A percentile compares a stretch with the other conserved stretches of the same genome.
These are phyloP conservation scores for Phenganax subtilis DNA, from an alignment of 92 coral and sea anemone species.

Conservation along the genomic window DNA sequence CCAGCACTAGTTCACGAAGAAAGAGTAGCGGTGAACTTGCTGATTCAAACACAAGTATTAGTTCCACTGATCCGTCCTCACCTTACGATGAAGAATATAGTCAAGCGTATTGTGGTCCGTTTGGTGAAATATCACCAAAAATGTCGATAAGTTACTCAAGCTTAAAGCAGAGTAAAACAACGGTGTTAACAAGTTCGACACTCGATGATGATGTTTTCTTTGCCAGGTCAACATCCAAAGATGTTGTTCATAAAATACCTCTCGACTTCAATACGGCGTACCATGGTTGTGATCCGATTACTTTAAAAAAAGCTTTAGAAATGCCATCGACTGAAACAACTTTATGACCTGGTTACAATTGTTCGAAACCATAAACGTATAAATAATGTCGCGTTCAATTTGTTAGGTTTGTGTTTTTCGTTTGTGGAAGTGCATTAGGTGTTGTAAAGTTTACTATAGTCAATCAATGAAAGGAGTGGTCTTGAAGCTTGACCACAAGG, in stretches of 20 bases:
- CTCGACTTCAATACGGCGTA: conserved; percentile 29
- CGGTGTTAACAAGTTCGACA: conserved; percentile 25
- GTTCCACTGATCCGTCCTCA: conserved; percentile 36
- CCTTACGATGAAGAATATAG: conserved; percentile 33
- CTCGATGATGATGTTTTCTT: conserved; percentile 32
- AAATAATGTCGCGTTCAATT: not conserved
- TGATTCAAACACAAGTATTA: conserved; percentile 32
- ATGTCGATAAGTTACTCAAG: conserved; percentile 31
- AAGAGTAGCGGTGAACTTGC: conserved; percentile 30
- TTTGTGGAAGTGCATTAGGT: too few relatives aligned
- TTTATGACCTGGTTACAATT: conserved; percentile 11
- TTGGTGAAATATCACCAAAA: conserved; percentile 15
- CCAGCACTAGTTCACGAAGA: conserved; percentile 25
- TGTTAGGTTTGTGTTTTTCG: not conserved
- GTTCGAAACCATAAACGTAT: not conserved
- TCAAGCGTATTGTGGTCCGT: conserved; percentile 34
- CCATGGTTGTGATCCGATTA: conserved; percentile 38
- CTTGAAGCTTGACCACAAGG: too few relatives aligned
- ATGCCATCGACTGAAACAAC: conserved; percentile 40
- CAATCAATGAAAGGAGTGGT: too few relatives aligned
- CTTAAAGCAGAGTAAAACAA: conserved; percentile 34
- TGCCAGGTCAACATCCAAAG: conserved; percentile 29
- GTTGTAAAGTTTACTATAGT: too few relatives aligned
- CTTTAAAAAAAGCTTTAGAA: conserved; percentile 35
- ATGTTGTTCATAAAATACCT: conserved; percentile 30